A percentile compares a stretch with the other conserved stretches of the same genome.
These are phyloP conservation scores for Naso thynnoides DNA, from an alignment of 2,797 vertebrate species.

Conservation along the genomic window DNA sequence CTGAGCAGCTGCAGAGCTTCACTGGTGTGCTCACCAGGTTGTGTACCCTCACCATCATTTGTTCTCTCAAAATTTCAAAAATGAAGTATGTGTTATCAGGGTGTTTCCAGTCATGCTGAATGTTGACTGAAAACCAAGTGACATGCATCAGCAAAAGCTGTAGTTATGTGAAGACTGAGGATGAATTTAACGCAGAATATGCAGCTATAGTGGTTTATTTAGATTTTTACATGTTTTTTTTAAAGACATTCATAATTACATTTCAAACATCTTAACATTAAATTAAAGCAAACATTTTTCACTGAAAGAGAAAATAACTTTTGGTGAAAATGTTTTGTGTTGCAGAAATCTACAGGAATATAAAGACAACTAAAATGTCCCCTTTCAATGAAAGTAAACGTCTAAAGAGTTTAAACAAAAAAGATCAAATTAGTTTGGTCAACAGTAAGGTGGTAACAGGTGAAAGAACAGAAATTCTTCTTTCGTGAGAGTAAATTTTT, in stretches of 20 bases:
- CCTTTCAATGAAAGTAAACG: not conserved
- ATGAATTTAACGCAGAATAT: not conserved
- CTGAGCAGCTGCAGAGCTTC: not conserved
- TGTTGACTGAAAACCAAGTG: not conserved
- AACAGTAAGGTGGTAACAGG: no score
- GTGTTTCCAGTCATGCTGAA: not conserved
- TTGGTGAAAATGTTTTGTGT: not conserved
- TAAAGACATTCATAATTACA: no score
- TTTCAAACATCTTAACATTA: not conserved
- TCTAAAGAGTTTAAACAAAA: not conserved
- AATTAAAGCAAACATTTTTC: not conserved
- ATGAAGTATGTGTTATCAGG: not conserved
- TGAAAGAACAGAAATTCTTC: not conserved
- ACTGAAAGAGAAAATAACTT: not conserved
- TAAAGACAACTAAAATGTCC: not conserved
- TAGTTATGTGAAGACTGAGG: not conserved
- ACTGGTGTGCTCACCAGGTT: not conserved
- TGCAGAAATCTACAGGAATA: not conserved
- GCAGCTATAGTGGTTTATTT: not conserved
- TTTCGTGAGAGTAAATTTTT: not conserved
- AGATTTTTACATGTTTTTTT: no score
- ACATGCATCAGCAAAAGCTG: conserved; percentile 7
- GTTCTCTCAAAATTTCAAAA: not conserved
- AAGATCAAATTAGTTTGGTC: not conserved
- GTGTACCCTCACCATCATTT: not conserved